phyloP scores from a whole-genome alignment of 2,888 invertebrate species.

The Drosophila prolongata region DNA sequence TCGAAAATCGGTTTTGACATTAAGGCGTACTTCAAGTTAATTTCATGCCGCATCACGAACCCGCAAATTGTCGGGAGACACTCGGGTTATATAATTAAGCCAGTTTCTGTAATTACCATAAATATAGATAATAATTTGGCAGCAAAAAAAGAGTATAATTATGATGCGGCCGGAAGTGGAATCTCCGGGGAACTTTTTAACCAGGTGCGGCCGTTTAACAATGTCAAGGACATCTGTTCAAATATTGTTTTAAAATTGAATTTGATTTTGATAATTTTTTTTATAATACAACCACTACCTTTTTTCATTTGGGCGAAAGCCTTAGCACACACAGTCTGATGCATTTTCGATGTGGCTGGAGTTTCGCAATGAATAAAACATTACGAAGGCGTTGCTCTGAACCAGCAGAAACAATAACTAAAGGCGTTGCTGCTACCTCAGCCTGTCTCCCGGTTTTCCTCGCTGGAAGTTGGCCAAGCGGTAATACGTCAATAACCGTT shows the following conservation, averaged over 20 bases:
- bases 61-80: slow-evolving; percentile 46
- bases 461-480: slow-evolving; percentile 61
- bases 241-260: not conserved
- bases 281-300: not conserved
- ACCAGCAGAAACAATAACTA: slow-evolving; percentile 75
- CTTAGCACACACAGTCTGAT: slow-evolving; percentile 13
- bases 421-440: slow-evolving; percentile 74
- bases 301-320: slow-evolving; percentile 36
- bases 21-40: slow-evolving; percentile 59
- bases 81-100: slow-evolving; percentile 65
- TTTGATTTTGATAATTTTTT: slow-evolving; percentile 3
- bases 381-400: slow-evolving; percentile 74
- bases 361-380: slow-evolving; percentile 71
- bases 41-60: slow-evolving; percentile 46
- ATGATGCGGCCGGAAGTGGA: slow-evolving; percentile 64
- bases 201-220: slow-evolving; percentile 46
- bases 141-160: slow-evolving; percentile 50
- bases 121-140: slow-evolving; percentile 65
- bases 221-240: slow-evolving; percentile 36
- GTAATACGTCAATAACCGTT: slow-evolving; percentile 81
- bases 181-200: slow-evolving; percentile 46
- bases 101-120: slow-evolving; percentile 70
- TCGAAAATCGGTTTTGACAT: slow-evolving; percentile 63
- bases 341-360: slow-evolving; percentile 24
- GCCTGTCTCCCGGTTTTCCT: slow-evolving; percentile 25